A percentile compares a stretch with the other conserved stretches of the same genome.
phyloP scores from a whole-genome alignment of 2,113 vertebrate genomes.

The Pelecanus crispus region DNA sequence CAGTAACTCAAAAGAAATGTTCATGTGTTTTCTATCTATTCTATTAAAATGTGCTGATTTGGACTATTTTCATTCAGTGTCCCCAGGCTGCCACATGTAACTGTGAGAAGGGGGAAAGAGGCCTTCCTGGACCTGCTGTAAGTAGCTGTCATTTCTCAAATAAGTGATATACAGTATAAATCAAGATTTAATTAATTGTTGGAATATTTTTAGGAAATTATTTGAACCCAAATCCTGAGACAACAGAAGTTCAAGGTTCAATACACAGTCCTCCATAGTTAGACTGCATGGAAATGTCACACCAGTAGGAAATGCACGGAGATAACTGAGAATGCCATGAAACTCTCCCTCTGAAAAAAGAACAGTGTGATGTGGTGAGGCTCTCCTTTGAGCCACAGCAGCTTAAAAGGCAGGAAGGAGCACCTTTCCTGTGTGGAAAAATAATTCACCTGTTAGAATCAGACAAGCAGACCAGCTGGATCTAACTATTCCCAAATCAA shows the following conservation, averaged over 20 bases:
- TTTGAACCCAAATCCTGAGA: neutral
- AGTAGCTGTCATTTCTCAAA: slow-evolving; percentile 64
- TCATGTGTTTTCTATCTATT: neutral
- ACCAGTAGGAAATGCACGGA: neutral
- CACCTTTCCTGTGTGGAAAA: neutral
- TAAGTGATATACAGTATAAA: neutral
- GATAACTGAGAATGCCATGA: neutral
- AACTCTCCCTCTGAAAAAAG: neutral
- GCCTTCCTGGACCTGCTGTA: slow-evolving; percentile 79
- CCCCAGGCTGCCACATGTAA: slow-evolving; percentile 75
- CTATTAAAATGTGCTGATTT: slow-evolving; percentile 4
- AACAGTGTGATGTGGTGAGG: neutral
- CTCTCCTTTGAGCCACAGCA: neutral
- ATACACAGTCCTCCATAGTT: neutral
- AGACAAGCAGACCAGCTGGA: neutral
- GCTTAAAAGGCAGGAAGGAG: neutral
- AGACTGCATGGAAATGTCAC: neutral
- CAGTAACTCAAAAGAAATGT: neutral
- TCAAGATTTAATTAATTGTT: neutral
- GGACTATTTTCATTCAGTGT: slow-evolving; percentile 69
- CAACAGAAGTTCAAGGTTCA: neutral
- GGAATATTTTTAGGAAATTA: neutral
- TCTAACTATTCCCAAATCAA: neutral
- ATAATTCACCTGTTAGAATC: neutral
- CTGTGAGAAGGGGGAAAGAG: slow-evolving; percentile 88